Evolutionary conservation across 2,888 invertebrate species (phyloP), one percentile per base, ranked within the genome.

Genomic region (Chesias legatella): DNA sequence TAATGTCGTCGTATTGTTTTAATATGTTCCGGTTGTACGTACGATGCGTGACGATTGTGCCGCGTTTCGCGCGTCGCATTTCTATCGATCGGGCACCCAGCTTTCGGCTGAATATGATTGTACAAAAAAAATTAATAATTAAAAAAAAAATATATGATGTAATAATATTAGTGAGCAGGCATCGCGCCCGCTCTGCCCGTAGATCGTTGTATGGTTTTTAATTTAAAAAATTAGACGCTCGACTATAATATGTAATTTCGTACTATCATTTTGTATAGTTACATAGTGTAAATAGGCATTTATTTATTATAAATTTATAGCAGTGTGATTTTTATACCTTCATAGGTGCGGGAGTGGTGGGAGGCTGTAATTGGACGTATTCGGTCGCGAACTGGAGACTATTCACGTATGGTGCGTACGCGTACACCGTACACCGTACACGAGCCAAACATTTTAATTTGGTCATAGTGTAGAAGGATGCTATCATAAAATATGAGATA

Each of bases 211-310:
- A 76, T 77, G 71, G 74, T 75, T 67, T 72, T 79, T 78, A 75
- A 66, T 71, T 83, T 84, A 72, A 60, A 72, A 60, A 73, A 77
- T 76, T 85, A 86, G 86, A 79, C 69, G 84, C 85, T 83, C 80
- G 76, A 79, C 77, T 78, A 76, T 72, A 80, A 77, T 75, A 72
- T 82, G 84, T 85, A 79, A 81, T 81, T 82, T 85, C 63, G 81
- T 83, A 80, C 83, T 84, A 82, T 84, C 84, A 79, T 85, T 85
- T 85, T 86, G 86, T 88, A 88, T 88, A 86, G 85, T 79, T 79
- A 83, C 82, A 83, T 88, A 88, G 86, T 86, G 86, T 88, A 86
- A 85, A 88, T 88, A 88, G 88, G 88, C 88, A 88, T 88, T 88
- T 88, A 88, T 86, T 86, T 88, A 88, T 88, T 86, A 84, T 85